Base-by-base conservation (phyloP, 2,888 invertebrate genomes). In the Clivina fossor region DNA sequence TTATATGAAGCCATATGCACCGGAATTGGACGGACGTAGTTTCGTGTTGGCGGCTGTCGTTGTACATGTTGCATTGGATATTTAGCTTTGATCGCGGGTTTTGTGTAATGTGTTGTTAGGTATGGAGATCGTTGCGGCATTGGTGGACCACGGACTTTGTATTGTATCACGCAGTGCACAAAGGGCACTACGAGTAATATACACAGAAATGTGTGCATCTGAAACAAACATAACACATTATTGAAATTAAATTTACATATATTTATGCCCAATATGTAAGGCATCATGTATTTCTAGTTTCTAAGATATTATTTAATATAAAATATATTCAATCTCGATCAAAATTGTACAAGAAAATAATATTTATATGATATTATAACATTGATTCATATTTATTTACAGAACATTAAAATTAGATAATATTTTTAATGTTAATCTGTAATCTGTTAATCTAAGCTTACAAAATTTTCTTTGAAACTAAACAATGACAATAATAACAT, bases 131-230 rank as follows among this genome's bases (percentile, higher is more conserved):
- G 64, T 15, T 68, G 68, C 8, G 67, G 68, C 8, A 65, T 68
- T 22, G 71, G 68, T 2, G 74, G 74, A 32, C 73, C 69, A 55
- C 75, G 66, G 26, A 70, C 62, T 58, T 72, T 73, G 61, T 70
- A 70, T 47, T 61, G 59, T 22, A 55, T 47, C 18, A 47, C 44
- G n/a, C 35, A 43, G 5, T 53, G 47, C 19, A 37, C 38, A 5
- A 38, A 13, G 1, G 55, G 22, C n/a, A 43, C n/a, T 18, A 43
- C 15, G n/a, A n/a, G n/a, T n/a, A n/a, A n/a, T n/a, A n/a, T n/a
- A n/a, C n/a, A n/a, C n/a, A n/a, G n/a, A n/a, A n/a, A 22, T 24
- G 9, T 32, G 32, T 18, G 30, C n/a, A n/a, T 46, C 35, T 48
- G 33, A 44, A 44, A 35, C 26, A 35, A 35, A 48, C 4, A 30